Percentiles rank a stretch among this genome's conserved stretches.
These are phyloP conservation scores for Characodon lateralis DNA, from an alignment of 2,797 vertebrate genomes.

Conservation along the genomic window DNA sequence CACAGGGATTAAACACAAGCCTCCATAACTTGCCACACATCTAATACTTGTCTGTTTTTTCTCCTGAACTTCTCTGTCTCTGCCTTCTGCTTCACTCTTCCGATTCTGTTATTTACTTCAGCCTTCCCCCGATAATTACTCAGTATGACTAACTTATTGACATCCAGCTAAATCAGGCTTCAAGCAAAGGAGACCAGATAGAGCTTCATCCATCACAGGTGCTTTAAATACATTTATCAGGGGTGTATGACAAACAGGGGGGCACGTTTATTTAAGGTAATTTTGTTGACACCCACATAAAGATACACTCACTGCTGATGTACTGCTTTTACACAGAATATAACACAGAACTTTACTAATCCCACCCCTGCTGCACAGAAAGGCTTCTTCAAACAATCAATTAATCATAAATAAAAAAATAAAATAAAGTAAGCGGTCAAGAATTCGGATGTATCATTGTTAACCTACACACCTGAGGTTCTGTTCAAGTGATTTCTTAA, in stretches of 20 bases:
- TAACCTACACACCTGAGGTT: no score
- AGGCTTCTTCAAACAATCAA: no score
- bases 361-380: no score
- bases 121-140: background rate
- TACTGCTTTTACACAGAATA: background rate
- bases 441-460: background rate
- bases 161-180: background rate
- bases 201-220: background rate
- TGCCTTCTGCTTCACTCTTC: slow-evolving; percentile 4
- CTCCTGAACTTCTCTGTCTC: background rate
- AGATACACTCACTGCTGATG: no score
- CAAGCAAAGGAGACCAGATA: background rate
- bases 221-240: background rate
- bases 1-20: slow-evolving; percentile 63
- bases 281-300: background rate
- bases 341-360: background rate
- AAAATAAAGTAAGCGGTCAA: background rate
- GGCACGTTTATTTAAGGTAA: background rate
- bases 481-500: no score
- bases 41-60: slow-evolving; percentile 23
- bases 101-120: slow-evolving; percentile 18
- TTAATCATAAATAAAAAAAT: no score
- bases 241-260: no score
- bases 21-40: slow-evolving; percentile 45
- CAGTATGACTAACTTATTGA: background rate